A percentile compares a stretch with the other conserved stretches of the same genome.
phyloP scores from a whole-genome alignment of 2,113 vertebrate species.

The Hystrix cristata region DNA sequence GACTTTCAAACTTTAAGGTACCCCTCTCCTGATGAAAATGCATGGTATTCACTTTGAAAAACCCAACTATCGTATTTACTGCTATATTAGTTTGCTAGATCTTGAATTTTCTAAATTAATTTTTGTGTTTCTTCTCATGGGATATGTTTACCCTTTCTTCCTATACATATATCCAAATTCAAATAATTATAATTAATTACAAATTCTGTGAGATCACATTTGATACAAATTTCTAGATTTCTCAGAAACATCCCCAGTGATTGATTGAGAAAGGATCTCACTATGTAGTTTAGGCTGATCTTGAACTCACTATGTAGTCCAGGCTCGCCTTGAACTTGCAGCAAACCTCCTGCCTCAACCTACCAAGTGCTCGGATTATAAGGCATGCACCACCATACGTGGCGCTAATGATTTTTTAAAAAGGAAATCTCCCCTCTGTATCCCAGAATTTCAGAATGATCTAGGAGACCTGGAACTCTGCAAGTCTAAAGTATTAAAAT shows the following conservation, averaged over 20 bases:
- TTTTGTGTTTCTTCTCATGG: not conserved
- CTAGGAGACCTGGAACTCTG: not conserved
- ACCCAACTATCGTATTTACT: not conserved
- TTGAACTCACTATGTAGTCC: not conserved
- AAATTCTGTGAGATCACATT: not conserved
- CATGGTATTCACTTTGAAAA: not conserved
- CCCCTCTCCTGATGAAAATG: not conserved
- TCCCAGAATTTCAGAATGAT: not conserved
- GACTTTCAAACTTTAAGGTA: not conserved
- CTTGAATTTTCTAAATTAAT: slow-evolving; percentile 35
- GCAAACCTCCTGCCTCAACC: not conserved
- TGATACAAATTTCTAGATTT: not conserved
- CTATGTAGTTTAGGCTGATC: not conserved
- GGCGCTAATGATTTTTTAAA: not conserved
- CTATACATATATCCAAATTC: not conserved
- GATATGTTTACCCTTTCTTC: not conserved
- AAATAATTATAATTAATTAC: not conserved
- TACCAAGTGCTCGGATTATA: not conserved
- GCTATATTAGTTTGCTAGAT: not conserved
- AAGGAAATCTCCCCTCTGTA: not conserved
- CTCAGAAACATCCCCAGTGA: not conserved
- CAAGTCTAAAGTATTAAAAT: not conserved
- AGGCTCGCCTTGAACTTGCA: not conserved
- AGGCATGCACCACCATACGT: not conserved
- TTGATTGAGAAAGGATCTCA: not conserved